Conservation (phyloP, 1,140 invertebrate genomes). For the Brachionus calyciflorus region DNA sequence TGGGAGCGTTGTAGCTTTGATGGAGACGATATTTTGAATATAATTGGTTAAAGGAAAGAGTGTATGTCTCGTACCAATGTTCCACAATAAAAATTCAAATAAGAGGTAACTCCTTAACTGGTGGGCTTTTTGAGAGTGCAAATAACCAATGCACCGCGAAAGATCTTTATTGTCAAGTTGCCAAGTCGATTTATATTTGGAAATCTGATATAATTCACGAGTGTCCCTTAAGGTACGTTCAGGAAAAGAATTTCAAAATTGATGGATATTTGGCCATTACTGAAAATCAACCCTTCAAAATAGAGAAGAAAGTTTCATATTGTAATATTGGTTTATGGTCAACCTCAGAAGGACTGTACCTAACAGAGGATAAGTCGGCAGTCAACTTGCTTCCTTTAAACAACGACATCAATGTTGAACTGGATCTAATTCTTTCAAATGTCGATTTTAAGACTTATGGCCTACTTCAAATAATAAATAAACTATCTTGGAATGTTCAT, state of each 20-base stretch:
- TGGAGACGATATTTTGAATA: background rate
- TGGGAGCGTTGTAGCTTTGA: background rate
- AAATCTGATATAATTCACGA: background rate
- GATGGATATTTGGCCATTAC: background rate
- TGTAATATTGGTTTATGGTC: background rate
- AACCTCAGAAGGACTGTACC: background rate
- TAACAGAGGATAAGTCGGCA: background rate
- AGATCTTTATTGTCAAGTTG: background rate
- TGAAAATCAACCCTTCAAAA: background rate
- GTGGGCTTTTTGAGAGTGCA: background rate
- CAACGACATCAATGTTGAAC: conserved; percentile 11
- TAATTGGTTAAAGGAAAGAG: background rate
- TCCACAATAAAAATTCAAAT: background rate
- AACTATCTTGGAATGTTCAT: too few species aligned
- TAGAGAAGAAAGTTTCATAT: background rate
- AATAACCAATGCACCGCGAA: background rate
- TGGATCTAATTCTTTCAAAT: background rate
- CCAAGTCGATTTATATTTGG: background rate
- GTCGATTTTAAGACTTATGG: background rate
- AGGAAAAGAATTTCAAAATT: background rate
- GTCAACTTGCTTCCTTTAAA: background rate
- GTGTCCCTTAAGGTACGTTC: background rate
- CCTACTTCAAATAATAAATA: too few species aligned
- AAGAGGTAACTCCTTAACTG: background rate
- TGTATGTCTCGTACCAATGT: background rate